Conservation (phyloP, 2,797 vertebrate genomes). For the Avahi laniger region DNA sequence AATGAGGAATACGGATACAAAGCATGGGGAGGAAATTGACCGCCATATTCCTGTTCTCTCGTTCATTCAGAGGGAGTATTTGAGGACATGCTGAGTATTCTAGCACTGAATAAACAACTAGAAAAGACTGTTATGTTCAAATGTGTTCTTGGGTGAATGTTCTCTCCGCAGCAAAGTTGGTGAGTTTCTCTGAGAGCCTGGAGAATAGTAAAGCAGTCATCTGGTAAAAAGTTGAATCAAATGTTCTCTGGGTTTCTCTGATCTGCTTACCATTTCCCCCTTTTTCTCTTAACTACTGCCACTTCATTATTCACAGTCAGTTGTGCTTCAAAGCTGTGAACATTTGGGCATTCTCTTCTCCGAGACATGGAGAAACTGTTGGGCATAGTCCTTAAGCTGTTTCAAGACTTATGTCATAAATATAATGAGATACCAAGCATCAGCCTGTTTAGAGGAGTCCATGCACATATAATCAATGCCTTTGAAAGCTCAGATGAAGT, state of each 20-base stretch:
- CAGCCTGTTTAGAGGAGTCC: conserved; percentile 18
- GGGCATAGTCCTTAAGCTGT: background rate
- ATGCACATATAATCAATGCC: background rate
- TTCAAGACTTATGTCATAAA: conserved; percentile 42
- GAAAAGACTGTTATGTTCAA: background rate
- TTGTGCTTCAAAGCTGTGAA: conserved; percentile 36
- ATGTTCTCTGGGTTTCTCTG: conserved; percentile 29
- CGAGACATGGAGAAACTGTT: conserved; percentile 12
- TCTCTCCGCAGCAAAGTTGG: background rate
- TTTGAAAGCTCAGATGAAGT: background rate
- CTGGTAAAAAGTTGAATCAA: conserved; percentile 43
- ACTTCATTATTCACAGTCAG: conserved; percentile 51
- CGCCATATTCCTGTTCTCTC: background rate
- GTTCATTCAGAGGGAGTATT: background rate
- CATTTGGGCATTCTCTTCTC: conserved; percentile 30
- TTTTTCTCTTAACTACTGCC: conserved; percentile 26
- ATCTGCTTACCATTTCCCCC: background rate
- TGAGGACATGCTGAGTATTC: background rate
- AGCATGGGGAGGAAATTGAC: background rate
- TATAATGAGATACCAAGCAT: conserved; percentile 44
- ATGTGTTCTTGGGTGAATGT: background rate
- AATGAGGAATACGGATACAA: background rate
- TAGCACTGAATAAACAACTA: background rate
- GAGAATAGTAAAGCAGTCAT: conserved; percentile 23
- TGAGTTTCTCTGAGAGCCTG: conserved; percentile 15